Evolutionary conservation across 2,888 invertebrate genomes (phyloP).

Genomic region (Mactromeris polynyma): DNA sequence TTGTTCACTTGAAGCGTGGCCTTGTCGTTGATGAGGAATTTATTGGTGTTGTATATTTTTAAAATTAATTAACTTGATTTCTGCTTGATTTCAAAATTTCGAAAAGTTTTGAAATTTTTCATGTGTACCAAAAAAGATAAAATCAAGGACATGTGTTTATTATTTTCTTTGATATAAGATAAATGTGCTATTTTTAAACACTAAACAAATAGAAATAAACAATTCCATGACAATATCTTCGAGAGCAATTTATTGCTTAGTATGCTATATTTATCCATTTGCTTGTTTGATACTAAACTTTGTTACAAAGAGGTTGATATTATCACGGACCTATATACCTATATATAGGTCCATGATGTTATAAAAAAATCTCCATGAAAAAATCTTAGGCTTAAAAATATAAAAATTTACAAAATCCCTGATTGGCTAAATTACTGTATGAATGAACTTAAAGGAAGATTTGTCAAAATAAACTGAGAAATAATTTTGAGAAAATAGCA

Average conservation of each 20-base stretch:
- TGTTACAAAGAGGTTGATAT: background rate
- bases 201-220: background rate
- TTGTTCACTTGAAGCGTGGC: background rate
- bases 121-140: slow-evolving; percentile 7
- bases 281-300: background rate
- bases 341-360: too few relatives aligned
- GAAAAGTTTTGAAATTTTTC: background rate
- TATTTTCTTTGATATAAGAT: background rate
- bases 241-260: background rate
- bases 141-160: background rate
- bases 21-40: background rate
- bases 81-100: background rate
- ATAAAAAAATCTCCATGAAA: too few relatives aligned
- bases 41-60: background rate
- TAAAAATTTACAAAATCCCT: too few relatives aligned
- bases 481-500: too few relatives aligned
- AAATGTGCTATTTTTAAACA: background rate
- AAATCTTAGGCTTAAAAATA: too few relatives aligned
- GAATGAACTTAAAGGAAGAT: too few relatives aligned
- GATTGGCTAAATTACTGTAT: too few relatives aligned
- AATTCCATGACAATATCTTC: background rate
- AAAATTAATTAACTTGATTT: slow-evolving; percentile 16
- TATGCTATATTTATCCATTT: background rate
- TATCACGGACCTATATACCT: too few relatives aligned
- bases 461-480: too few relatives aligned